phyloP scores from a whole-genome alignment of 2,888 invertebrate species.

The Rhogogaster chlorosoma region DNA sequence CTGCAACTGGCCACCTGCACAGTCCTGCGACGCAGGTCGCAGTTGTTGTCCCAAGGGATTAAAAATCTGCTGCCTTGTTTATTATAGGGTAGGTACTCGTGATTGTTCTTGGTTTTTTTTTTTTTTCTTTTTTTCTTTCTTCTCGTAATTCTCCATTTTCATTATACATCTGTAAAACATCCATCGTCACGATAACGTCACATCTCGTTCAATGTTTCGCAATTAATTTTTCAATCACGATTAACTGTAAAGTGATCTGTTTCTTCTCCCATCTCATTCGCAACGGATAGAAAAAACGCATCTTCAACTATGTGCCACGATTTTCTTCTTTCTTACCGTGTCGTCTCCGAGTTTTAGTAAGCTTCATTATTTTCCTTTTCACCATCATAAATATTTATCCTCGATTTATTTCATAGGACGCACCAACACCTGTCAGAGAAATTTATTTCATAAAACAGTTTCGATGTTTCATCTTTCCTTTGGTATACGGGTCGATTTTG shows the following conservation, averaged over 20 bases:
- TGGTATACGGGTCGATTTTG: not conserved
- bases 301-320: too few species aligned
- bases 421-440: not conserved
- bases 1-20: slow-evolving; percentile 43
- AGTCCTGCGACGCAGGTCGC: slow-evolving; percentile 47
- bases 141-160: not conserved
- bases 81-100: slow-evolving; percentile 32
- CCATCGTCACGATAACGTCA: not conserved
- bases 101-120: not conserved
- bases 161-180: not conserved
- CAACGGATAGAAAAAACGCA: not conserved
- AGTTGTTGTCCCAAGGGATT: slow-evolving; percentile 34
- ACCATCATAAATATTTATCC: not conserved
- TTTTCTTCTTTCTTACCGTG: too few species aligned
- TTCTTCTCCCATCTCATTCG: not conserved
- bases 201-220: not conserved
- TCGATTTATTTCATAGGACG: not conserved
- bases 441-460: not conserved
- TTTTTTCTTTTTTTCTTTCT: not conserved
- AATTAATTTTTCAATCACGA: not conserved
- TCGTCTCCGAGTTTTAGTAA: too few species aligned
- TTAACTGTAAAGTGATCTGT: not conserved
- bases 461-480: not conserved
- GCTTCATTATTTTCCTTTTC: too few species aligned
- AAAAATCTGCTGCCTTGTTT: slow-evolving; percentile 16